Base-by-base conservation (phyloP, 2,113 vertebrate genomes). In the Ophthalmolycus amberensis region DNA sequence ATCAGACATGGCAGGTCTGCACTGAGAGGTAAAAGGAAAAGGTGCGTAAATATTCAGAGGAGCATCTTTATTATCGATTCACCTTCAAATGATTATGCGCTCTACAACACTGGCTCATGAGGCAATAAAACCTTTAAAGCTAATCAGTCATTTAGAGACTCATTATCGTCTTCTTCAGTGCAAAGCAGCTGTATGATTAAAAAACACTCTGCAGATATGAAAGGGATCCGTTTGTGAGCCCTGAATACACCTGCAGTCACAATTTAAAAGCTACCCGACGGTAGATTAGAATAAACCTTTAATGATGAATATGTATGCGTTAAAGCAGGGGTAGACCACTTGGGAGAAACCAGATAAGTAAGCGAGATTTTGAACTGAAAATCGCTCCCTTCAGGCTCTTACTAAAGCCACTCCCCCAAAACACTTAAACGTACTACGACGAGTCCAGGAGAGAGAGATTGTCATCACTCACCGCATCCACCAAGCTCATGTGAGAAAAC, bases 81-180 rank as follows among this genome's bases (percentile, higher is more conserved):
- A 83, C 73, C 50, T 71, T 79, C 77, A 82, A 83, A 77, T 77
- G 71, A 83, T 64, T 9, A 50, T 54, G 9, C 63, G 46, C 64
- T 83, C 59, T 75, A 80, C 77, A 71, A 68, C 25, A 6, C 12
- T 46, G 37, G n/a, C 78, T 84, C 48, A 44, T 9, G 40, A 83
- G 84, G 66, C 68, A 27, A 9, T 85, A 75, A 83, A 86, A 50
- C 56, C 71, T 42, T 81, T 25, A 46, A 50, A 71, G 66, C 75
- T 85, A 80, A 90, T 87, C 84, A 72, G 66, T 59, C 72, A 50
- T 79, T 85, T 73, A 82, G 70, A 77, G 27, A 40, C 9, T 76
- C 64, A 75, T 84, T 83, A 68, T 38, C 52, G 73, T 80, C 66
- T 68, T 67, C 77, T 80, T 64, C 72, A 77, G 64, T 46, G 50